A percentile compares a stretch with the other conserved stretches of the same genome.
Evolutionary conservation across 2,797 vertebrate genomes (phyloP).

Genomic region (Parauchenoglanis ngamensis): DNA sequence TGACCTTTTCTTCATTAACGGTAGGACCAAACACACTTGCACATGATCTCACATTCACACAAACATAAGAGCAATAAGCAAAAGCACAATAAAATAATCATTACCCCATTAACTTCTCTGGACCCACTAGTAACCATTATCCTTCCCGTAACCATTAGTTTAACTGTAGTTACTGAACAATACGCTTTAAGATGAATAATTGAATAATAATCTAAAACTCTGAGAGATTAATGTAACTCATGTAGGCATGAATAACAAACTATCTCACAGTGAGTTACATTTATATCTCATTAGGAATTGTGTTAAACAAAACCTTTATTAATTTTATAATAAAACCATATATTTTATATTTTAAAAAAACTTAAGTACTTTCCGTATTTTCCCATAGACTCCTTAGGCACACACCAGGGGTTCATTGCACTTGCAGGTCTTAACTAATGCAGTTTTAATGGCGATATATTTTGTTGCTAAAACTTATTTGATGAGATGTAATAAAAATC

Average conservation of each 20-base stretch:
- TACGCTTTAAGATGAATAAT: neutral
- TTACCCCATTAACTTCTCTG: neutral
- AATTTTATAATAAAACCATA: neutral
- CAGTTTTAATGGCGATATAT: neutral
- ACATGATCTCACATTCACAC: conserved; percentile 9
- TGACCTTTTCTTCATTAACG: conserved; percentile 88
- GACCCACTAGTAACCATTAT: neutral
- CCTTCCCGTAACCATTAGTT: neutral
- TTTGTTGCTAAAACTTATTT: neutral
- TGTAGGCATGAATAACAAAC: neutral
- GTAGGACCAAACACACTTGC: conserved; percentile 67
- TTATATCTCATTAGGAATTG: neutral
- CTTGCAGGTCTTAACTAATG: neutral
- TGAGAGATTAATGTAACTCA: neutral
- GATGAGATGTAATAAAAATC: neutral
- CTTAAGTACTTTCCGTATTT: neutral
- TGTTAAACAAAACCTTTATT: neutral
- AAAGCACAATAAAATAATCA: neutral
- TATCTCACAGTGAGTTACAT: neutral
- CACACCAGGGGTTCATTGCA: neutral
- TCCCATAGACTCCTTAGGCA: neutral
- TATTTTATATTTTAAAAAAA: no score
- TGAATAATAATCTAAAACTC: neutral
- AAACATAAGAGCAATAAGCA: neutral
- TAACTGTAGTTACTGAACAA: neutral